Evolutionary conservation across 2,797 vertebrate species (phyloP).

Genomic region (Gambusia yucatana): DNA sequence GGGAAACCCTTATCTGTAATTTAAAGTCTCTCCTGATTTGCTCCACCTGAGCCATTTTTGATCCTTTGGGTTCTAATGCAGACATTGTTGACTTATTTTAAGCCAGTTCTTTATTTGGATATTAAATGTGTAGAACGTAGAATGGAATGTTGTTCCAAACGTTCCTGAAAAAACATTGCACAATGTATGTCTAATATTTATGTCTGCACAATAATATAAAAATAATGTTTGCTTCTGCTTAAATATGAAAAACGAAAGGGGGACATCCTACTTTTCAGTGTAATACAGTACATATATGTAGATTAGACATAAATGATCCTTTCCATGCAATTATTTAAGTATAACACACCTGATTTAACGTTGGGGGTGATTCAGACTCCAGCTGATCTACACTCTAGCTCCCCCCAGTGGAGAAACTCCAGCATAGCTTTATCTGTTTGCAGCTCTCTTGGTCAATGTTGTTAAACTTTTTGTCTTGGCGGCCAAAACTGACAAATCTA

Average conservation of each 20-base stretch:
- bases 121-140: no score
- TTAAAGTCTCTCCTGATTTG: not conserved
- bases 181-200: no score
- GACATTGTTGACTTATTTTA: no score
- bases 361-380: not conserved
- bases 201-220: not conserved
- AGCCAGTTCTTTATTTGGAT: no score
- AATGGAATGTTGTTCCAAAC: no score
- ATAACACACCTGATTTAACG: not conserved
- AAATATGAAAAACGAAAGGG: not conserved
- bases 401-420: not conserved
- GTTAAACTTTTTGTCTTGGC: no score
- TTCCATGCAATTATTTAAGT: not conserved
- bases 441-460: slow-evolving; percentile 6
- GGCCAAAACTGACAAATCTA: no score
- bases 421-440: not conserved
- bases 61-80: no score
- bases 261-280: not conserved
- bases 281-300: not conserved
- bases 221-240: not conserved
- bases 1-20: not conserved
- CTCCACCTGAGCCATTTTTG: no score
- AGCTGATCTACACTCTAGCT: not conserved
- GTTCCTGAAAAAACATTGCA: no score
- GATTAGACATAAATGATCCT: not conserved